Conservation (phyloP, 2,888 invertebrate genomes). For the Calameuta filiformis region DNA sequence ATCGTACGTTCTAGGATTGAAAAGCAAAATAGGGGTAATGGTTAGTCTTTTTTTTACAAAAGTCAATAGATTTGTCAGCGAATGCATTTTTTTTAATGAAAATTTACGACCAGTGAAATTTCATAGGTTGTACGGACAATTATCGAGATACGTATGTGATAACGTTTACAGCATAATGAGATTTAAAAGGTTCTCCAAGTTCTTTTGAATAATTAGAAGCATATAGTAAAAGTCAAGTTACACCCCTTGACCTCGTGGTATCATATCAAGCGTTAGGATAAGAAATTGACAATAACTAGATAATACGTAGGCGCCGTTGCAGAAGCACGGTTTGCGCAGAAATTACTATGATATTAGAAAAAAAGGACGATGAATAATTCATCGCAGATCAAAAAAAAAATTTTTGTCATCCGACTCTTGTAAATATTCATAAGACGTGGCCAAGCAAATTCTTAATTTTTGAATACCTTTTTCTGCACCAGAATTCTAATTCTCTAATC, state of each 20-base stretch:
- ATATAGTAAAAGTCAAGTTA: background rate
- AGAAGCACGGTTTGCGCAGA: constrained; percentile 6
- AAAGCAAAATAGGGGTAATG: constrained; percentile 23
- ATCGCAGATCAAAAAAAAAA: background rate
- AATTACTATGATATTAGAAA: constrained; percentile 19
- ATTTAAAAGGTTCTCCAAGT: background rate
- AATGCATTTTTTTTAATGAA: background rate
- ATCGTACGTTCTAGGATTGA: constrained; percentile 34
- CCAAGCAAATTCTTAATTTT: background rate
- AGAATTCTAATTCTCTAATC: no score
- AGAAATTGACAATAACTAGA: background rate
- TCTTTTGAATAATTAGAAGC: background rate
- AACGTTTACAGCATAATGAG: background rate
- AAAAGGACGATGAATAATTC: constrained; percentile 23
- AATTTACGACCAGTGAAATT: background rate
- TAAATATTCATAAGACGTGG: constrained; percentile 16
- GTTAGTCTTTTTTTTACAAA: background rate
- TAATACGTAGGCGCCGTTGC: background rate
- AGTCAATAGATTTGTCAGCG: background rate
- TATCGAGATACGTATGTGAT: background rate
- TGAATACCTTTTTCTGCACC: background rate
- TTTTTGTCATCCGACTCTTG: background rate
- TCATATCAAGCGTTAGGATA: background rate
- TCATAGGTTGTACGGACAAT: background rate
- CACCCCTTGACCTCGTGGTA: background rate